Conservation (phyloP, 1,140 invertebrate genomes). For the Stenopsyche tienmushanensis region DNA sequence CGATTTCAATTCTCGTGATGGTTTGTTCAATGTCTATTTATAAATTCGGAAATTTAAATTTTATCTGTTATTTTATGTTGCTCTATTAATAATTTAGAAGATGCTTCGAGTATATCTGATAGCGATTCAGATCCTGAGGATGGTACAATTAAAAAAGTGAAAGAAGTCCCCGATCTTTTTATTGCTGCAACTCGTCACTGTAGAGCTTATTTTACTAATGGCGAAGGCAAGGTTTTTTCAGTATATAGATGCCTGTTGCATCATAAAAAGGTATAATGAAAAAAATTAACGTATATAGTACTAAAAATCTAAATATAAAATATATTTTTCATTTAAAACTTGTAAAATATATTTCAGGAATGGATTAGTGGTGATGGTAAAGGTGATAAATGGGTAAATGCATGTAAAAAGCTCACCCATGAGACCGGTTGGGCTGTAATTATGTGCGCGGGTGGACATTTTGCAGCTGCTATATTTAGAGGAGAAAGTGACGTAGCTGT, state of each 20-base stretch:
- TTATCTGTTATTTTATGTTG: neutral
- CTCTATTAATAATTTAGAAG: conserved; percentile 52
- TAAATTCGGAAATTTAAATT: neutral
- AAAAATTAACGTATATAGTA: conserved; percentile 1
- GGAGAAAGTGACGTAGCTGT: conserved; percentile 52
- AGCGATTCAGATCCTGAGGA: conserved; percentile 66
- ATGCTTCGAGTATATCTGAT: conserved; percentile 76
- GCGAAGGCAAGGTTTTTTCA: conserved; percentile 66
- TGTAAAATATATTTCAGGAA: conserved; percentile 47
- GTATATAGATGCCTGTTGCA: conserved; percentile 70
- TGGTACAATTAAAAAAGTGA: conserved; percentile 47
- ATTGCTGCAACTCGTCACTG: conserved; percentile 62
- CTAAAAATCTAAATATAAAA: conserved; percentile 35
- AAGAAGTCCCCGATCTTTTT: conserved; percentile 57
- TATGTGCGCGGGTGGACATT: conserved; percentile 84
- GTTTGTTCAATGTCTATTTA: conserved; percentile 36
- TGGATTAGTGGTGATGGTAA: conserved; percentile 52
- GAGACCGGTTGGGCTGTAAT: conserved; percentile 67
- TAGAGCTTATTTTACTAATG: conserved; percentile 73
- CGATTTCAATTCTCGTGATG: conserved; percentile 50
- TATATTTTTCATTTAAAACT: neutral
- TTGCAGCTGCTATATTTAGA: conserved; percentile 81
- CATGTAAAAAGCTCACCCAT: conserved; percentile 45
- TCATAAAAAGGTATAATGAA: conserved; percentile 61
- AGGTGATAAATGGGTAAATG: conserved; percentile 49